phyloP scores from a whole-genome alignment of 2,888 invertebrate genomes.

The Baccha elongata region DNA sequence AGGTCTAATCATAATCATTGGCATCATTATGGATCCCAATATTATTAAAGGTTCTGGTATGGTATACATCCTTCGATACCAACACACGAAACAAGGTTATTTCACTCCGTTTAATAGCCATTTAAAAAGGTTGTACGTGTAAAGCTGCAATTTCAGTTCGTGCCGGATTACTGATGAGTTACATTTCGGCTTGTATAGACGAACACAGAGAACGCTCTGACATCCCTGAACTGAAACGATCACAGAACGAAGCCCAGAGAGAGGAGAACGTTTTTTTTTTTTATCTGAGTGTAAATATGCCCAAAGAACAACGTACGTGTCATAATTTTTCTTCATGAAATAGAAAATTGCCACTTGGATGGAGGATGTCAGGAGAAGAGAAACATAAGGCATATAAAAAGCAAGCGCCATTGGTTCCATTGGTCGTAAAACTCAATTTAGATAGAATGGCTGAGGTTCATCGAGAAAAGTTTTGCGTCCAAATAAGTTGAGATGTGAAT shows the following conservation, averaged over 20 bases:
- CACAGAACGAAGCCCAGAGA: not conserved
- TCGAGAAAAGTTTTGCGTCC: constrained; percentile 50
- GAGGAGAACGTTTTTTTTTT: not conserved
- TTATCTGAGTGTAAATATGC: constrained; percentile 11
- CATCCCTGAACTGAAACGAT: not conserved
- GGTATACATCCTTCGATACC: constrained; percentile 34
- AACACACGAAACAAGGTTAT: constrained; percentile 62
- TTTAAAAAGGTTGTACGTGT: constrained; percentile 72
- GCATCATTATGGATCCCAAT: constrained; percentile 55
- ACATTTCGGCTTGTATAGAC: constrained; percentile 4
- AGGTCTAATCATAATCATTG: constrained; percentile 68
- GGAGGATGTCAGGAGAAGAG: not conserved
- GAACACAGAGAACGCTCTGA: not conserved
- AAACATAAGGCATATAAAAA: constrained; percentile 3
- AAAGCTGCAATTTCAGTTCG: constrained; percentile 57
- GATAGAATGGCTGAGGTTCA: constrained; percentile 64
- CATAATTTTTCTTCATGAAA: constrained; percentile 62
- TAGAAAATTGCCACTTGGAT: constrained; percentile 52
- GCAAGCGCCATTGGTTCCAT: constrained; percentile 35
- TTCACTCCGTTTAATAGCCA: constrained; percentile 58
- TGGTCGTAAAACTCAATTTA: constrained; percentile 72
- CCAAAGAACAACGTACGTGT: constrained; percentile 60
- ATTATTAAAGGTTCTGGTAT: constrained; percentile 37
- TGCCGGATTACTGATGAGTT: constrained; percentile 46
- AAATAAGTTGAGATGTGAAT: constrained; percentile 38